Evolutionary conservation across 2,113 vertebrate genomes (phyloP), one percentile per base, ranked within the genome.

Genomic region (Cranoglanis bouderius): DNA sequence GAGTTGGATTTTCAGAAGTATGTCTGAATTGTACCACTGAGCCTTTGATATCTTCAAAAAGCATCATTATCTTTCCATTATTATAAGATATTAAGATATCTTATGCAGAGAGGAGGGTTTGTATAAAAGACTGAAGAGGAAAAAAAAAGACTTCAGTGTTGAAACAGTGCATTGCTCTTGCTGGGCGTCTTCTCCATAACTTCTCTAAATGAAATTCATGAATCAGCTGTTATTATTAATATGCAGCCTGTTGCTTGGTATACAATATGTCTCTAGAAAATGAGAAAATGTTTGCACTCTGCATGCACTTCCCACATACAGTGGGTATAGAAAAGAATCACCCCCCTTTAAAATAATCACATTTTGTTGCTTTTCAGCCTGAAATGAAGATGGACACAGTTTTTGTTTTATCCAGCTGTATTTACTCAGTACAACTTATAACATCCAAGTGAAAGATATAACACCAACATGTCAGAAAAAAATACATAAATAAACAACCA

Each of bases 11-110:
- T 78, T 43, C 63, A 46, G 43, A 84, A 72, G 24, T 57, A 35
- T 43, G 53, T n/a, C 82, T 77, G 63, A 86, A 83, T 78, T 86
- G 88, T 86, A 81, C 18, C 84, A 63, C 70, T 21, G 59, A 83
- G 63, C 84, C 84, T 90, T 92, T 90, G 86, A 88, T 85, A 84
- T 78, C 12, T 59, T 43, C 72, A 86, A 86, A 87, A 57, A 83
- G 35, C 40, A 90, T 89, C 78, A 89, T 86, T 88, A 89, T 40
- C 61, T 87, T 78, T 82, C 21, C 49, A 89, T 87, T 81, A 38
- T n/a, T n/a, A n/a, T n/a, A n/a, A n/a, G n/a, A n/a, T n/a, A n/a
- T n/a, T n/a, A n/a, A n/a, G 9, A 55, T 65, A 35, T 81, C n/a
- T 67, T 82, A 43, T 65, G n/a, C 46, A 46, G 43, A 35, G 19